Base-by-base conservation (phyloP, 30 jellyfish, hydroid and myxozoan species). In the Sanderia malayensis region DNA sequence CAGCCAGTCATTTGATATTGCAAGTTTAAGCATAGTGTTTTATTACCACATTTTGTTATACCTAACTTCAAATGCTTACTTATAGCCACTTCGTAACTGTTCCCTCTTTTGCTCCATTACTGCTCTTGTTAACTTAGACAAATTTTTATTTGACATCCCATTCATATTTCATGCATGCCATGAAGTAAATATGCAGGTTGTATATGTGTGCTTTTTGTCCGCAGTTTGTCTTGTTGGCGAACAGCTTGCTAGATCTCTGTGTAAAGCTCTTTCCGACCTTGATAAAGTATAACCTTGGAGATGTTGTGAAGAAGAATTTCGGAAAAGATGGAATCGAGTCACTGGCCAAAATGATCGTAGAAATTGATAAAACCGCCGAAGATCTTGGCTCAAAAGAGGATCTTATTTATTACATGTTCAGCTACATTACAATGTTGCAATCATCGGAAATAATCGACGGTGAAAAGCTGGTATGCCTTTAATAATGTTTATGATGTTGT, bases 1-100 rank as follows among this genome's bases (percentile, higher is more conserved):
- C 67, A 58, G 81, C n/a, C 97, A 89, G 66, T 89, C 97, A 2
- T 60, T 83, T 63, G 97, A 89, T 58, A 89, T 89, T 45, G 97
- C 82, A 55, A 47, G 95, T 77, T 45, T 37, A 0, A 31, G 23
- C 22, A 6, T 11, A n/a, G 46, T 61, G 3, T 4, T n/a, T n/a
- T n/a, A n/a, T n/a, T n/a, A 41, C 55, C 8, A 41, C 55, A 41
- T 41, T 8, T 6, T 6, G 55, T 6, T 41, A 41, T 41, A 15
- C 8, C 8, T 15, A 41, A 6, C 15, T 41, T 41, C 8, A 8
- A 41, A 15, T 8, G 55, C 55, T 41, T 41, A 41, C 55, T 41
- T 41, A 41, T 41, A 15, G 8, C 15, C 15, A 41, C 11, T 15
- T 41, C 15, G 8, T 41, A 41, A 8, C 15, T 41, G 55, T 41